phyloP scores from a whole-genome alignment of 2,113 vertebrate genomes.

The Laticauda colubrina region DNA sequence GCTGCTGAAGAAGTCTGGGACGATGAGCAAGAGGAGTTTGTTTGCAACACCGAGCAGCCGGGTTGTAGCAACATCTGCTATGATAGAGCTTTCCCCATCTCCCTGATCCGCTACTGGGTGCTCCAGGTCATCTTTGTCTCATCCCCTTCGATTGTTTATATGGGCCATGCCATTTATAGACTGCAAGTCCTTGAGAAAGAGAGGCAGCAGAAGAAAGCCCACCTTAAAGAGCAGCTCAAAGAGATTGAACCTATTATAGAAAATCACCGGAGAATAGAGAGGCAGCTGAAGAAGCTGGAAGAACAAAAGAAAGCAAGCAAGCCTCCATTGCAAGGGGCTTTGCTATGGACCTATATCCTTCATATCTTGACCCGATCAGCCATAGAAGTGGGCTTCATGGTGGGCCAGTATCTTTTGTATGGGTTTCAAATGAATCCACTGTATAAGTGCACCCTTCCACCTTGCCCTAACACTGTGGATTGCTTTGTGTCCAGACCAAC shows the following conservation, averaged over 20 bases:
- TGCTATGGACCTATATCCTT: slow-evolving; percentile 87
- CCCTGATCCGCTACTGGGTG: slow-evolving; percentile 94
- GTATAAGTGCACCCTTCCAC: slow-evolving; percentile 85
- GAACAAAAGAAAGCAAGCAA: slow-evolving; percentile 91
- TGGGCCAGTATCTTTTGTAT: slow-evolving; percentile 89
- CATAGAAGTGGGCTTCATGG: slow-evolving; percentile 89
- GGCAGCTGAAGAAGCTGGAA: slow-evolving; percentile 85
- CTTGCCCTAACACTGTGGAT: slow-evolving; percentile 90
- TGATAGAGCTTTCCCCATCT: slow-evolving; percentile 92
- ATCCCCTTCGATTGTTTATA: slow-evolving; percentile 90
- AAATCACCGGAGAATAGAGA: slow-evolving; percentile 82
- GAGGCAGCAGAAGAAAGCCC: slow-evolving; percentile 81
- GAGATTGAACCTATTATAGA: slow-evolving; percentile 73
- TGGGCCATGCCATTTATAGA: slow-evolving; percentile 89
- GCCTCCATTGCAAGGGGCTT: slow-evolving; percentile 86
- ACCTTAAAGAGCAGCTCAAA: slow-evolving; percentile 83
- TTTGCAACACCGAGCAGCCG: slow-evolving; percentile 93
- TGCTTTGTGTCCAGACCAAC: slow-evolving; percentile 95
- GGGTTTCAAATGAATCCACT: slow-evolving; percentile 85
- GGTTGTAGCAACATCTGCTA: slow-evolving; percentile 94
- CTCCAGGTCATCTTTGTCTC: slow-evolving; percentile 95
- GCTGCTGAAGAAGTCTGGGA: slow-evolving; percentile 95
- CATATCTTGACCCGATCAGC: slow-evolving; percentile 92
- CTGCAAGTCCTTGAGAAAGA: slow-evolving; percentile 88
- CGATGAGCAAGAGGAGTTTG: slow-evolving; percentile 90